These are phyloP conservation scores for Schizopygopsis malacanthus DNA, from an alignment of 2,797 vertebrate genomes.

Conservation along the genomic window DNA sequence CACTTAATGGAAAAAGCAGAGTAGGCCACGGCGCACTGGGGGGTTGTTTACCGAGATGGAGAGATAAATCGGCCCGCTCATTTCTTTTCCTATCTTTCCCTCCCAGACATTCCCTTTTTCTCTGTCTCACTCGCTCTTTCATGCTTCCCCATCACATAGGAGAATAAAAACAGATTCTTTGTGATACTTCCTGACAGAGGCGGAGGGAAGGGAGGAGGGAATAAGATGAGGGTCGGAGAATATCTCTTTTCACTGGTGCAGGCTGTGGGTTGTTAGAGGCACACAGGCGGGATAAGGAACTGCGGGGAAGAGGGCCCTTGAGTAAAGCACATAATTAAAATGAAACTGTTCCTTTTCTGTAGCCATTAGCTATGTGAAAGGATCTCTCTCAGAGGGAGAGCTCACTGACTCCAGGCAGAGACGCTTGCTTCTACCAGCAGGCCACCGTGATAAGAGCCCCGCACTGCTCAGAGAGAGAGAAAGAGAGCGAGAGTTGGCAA, in stretches of 20 bases:
- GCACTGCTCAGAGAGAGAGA: conserved; percentile 49
- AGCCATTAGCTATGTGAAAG: conserved; percentile 78
- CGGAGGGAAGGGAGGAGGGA: conserved; percentile 33
- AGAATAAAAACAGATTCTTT: conserved; percentile 44
- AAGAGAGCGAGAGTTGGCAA: conserved; percentile 11
- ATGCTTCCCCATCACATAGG: conserved; percentile 3
- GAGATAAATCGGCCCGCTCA: conserved; percentile 47
- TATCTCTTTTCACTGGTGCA: conserved; percentile 68
- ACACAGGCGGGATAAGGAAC: conserved; percentile 66
- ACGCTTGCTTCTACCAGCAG: conserved; percentile 59
- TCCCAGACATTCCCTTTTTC: conserved; percentile 29
- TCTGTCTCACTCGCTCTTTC: conserved; percentile 39
- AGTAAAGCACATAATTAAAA: conserved; percentile 80
- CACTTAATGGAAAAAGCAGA: conserved; percentile 70
- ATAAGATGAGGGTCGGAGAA: conserved; percentile 33
- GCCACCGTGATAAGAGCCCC: conserved; percentile 68
- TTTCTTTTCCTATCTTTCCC: conserved; percentile 46
- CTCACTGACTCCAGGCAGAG: conserved; percentile 65
- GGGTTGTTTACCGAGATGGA: conserved; percentile 64
- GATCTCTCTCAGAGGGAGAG: conserved; percentile 75
- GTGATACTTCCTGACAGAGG: conserved; percentile 45
- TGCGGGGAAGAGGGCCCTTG: conserved; percentile 67
- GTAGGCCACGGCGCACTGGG: conserved; percentile 55
- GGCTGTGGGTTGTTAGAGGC: conserved; percentile 72
- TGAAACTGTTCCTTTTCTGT: conserved; percentile 77